These are phyloP conservation scores for Lepidocolaptes lacrymiger DNA, from an alignment of 2,797 vertebrate species.

Conservation along the genomic window DNA sequence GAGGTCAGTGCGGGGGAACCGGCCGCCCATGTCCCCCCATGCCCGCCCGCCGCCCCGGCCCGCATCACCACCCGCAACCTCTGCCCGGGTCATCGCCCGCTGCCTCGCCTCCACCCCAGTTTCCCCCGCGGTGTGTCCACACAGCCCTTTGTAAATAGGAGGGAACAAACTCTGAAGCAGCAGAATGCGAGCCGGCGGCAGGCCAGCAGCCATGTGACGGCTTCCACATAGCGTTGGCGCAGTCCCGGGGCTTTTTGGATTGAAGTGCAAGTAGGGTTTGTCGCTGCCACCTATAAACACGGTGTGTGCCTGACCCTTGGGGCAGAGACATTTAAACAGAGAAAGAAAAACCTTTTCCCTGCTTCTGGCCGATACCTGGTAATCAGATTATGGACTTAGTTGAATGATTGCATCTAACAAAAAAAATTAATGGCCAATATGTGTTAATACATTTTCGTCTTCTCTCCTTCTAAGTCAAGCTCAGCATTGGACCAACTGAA, in stretches of 20 bases:
- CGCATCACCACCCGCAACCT: not conserved
- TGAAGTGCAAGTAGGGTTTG: not conserved
- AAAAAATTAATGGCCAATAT: fast-evolving
- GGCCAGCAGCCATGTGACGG: constrained; percentile 38
- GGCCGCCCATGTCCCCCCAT: not conserved
- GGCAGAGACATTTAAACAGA: not conserved
- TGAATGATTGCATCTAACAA: not conserved
- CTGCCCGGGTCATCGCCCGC: not conserved
- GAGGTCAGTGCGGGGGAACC: not conserved
- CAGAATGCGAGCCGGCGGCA: constrained; percentile 30
- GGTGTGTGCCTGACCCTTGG: not conserved
- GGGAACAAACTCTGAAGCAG: constrained; percentile 13
- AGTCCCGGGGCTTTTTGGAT: not conserved
- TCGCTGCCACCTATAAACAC: not conserved
- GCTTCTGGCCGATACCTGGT: not conserved
- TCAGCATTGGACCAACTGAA: fast-evolving
- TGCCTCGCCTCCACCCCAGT: constrained; percentile 8
- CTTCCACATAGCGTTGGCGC: constrained; percentile 13
- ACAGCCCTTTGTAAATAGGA: constrained; percentile 15
- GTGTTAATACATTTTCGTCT: not conserved
- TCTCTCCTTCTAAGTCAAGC: not conserved
- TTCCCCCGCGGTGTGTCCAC: not conserved
- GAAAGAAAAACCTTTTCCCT: not conserved
- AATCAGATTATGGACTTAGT: fast-evolving
- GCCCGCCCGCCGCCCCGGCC: not conserved